Base-by-base conservation (phyloP, 2,797 vertebrate species). In the Rhodeus uyekii region DNA sequence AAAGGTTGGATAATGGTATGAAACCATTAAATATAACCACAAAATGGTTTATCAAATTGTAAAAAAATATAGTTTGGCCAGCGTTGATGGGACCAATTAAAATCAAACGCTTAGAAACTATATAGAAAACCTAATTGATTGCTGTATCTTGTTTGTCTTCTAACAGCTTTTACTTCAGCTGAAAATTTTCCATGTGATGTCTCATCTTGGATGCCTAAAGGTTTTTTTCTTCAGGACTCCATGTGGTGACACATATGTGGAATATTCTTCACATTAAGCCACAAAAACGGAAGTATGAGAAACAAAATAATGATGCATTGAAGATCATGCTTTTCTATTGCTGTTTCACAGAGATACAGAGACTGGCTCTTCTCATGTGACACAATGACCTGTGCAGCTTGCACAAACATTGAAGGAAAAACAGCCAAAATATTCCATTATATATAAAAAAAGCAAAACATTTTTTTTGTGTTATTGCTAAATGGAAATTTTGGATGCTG, bases 231-330 rank as follows among this genome's bases (percentile, higher is more conserved):
- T 36, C 32, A 18, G 14, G 34, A 27, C 53, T 75, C 53, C 72
- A 75, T 75, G 72, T 29, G 72, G 36, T 75, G 72, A 60, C 53
- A 74, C 72, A 75, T 58, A 42, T 75, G 53, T 27, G 72, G 14
- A 42, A 58, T 58, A 58, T 75, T 58, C 9, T 36, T 29, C n/a
- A 16, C 48, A 73, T 55, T 73, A 73, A 53, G 22, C 3, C 32
- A 27, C 72, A 24, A 58, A 60, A 75, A 60, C 10, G 8, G n/a
- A 75, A 75, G 42, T 74, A 58, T 29, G 36, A 58, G n/a, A 5
- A 39, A 24, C 72, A 58, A 58, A 58, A 58, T 58, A 58, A 27
- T 9, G 36, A 27, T 39, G 34, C 3, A 60, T 14, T 60, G 58
- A 7, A 58, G 55, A 22, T 73, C 32, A 53, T 73, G 48, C 34